Evolutionary conservation across 2,113 vertebrate genomes (phyloP).

Genomic region (Poicephalus gulielmi): DNA sequence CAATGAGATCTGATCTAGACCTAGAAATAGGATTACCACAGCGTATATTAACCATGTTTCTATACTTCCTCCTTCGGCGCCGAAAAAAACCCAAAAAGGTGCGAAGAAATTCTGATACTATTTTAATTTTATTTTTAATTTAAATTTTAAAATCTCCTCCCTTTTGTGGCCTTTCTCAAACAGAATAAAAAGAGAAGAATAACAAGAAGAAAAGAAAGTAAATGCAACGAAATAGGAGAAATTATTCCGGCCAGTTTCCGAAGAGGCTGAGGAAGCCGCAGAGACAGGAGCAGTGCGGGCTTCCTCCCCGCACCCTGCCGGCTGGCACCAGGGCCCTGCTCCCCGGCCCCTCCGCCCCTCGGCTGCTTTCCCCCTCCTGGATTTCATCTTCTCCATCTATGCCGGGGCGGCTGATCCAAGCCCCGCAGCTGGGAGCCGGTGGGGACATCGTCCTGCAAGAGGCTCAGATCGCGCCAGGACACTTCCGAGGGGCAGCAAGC

Average conservation of each 20-base stretch:
- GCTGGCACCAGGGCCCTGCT: not conserved
- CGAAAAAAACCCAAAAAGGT: not conserved
- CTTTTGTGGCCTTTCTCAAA: not conserved
- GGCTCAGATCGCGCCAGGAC: not conserved
- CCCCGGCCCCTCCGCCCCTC: not conserved
- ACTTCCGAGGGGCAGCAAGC: not conserved
- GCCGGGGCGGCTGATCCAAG: not conserved
- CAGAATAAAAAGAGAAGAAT: not conserved
- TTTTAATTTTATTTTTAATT: slow-evolving; percentile 12
- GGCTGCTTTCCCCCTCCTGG: not conserved
- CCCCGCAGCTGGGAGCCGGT: not conserved
- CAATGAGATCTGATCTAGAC: slow-evolving; percentile 82
- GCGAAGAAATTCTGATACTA: not conserved
- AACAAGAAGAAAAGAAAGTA: not conserved
- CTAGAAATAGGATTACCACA: slow-evolving; percentile 82
- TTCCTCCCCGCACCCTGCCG: not conserved
- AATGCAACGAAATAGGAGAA: not conserved
- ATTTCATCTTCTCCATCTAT: not conserved
- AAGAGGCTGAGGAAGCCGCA: not conserved
- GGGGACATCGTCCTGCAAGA: not conserved
- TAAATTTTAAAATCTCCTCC: not conserved
- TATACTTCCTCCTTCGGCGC: slow-evolving; percentile 36
- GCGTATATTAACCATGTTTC: slow-evolving; percentile 68
- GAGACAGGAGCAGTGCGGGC: not conserved
- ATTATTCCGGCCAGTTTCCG: not conserved